These are phyloP conservation scores for Gymnocypris eckloni DNA, from an alignment of 2,797 vertebrate genomes.

Conservation along the genomic window DNA sequence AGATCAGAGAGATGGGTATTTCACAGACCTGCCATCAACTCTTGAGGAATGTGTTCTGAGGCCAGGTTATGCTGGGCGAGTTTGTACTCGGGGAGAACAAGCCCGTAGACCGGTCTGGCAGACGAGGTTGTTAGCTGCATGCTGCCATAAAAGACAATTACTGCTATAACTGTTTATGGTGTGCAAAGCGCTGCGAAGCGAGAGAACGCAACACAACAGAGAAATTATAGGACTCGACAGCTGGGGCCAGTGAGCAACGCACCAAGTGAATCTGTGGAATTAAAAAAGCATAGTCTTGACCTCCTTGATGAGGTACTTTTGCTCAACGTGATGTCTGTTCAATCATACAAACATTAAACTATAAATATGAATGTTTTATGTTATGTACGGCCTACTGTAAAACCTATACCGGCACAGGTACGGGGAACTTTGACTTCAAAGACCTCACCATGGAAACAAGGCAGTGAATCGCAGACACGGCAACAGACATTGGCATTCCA, in stretches of 20 bases:
- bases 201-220: conserved; percentile 75
- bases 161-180: conserved; percentile 89
- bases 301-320: too few species aligned
- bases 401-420: conserved; percentile 70
- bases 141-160: conserved; percentile 87
- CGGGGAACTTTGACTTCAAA: conserved; percentile 88
- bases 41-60: conserved; percentile 10
- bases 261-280: too few species aligned
- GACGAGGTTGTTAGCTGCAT: conserved; percentile 74
- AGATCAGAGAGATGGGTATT: background rate
- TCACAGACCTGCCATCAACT: background rate
- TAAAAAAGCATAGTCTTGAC: too few species aligned
- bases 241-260: conserved; percentile 49
- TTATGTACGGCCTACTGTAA: background rate
- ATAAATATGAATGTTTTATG: background rate
- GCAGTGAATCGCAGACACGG: conserved; percentile 84
- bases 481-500: conserved; percentile 89
- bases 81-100: conserved; percentile 39
- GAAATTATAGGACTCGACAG: conserved; percentile 69
- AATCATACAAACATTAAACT: background rate
- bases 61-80: conserved; percentile 11
- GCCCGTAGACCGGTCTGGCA: conserved; percentile 36
- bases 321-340: background rate
- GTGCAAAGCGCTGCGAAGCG: conserved; percentile 66
- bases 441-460: conserved; percentile 77